These are phyloP conservation scores for Seira sanloemensis DNA, from an alignment of 2,888 invertebrate genomes.

Conservation along the genomic window DNA sequence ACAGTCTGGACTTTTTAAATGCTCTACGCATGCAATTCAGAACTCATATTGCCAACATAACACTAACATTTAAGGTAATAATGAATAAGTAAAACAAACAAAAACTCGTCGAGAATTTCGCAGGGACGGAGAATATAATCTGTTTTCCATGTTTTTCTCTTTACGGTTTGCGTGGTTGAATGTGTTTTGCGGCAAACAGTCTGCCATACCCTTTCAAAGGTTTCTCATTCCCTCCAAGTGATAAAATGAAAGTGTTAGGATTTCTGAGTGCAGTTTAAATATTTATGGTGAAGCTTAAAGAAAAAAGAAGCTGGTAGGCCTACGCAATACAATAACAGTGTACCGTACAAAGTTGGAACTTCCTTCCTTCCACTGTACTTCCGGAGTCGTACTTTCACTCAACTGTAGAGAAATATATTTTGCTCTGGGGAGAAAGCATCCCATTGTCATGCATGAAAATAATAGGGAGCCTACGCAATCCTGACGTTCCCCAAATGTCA, in stretches of 20 bases:
- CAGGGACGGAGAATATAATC: not conserved
- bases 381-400: slow-evolving; percentile 50
- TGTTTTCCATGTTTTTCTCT: not conserved
- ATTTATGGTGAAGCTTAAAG: slow-evolving; percentile 48
- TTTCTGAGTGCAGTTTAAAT: slow-evolving; percentile 54
- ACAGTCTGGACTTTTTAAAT: not conserved
- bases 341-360: slow-evolving; percentile 14
- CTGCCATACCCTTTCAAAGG: slow-evolving; percentile 22
- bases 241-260: slow-evolving; percentile 52
- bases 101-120: not conserved
- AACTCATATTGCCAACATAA: slow-evolving; percentile 12
- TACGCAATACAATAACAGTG: not conserved
- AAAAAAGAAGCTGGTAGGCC: not conserved
- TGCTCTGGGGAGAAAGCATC: slow-evolving; percentile 58
- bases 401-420: slow-evolving; percentile 30
- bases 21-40: slow-evolving; percentile 22
- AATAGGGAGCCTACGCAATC: slow-evolving; percentile 31
- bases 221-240: slow-evolving; percentile 19
- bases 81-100: slow-evolving; percentile 36
- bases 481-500: not conserved
- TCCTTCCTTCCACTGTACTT: slow-evolving; percentile 46
- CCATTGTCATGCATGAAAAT: slow-evolving; percentile 57
- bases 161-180: slow-evolving; percentile 1
- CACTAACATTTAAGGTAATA: slow-evolving; percentile 18
- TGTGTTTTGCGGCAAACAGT: slow-evolving; percentile 14